Evolutionary conservation across 2,797 vertebrate genomes (phyloP), one percentile per base, ranked within the genome.

Genomic region (Natrix natrix): DNA sequence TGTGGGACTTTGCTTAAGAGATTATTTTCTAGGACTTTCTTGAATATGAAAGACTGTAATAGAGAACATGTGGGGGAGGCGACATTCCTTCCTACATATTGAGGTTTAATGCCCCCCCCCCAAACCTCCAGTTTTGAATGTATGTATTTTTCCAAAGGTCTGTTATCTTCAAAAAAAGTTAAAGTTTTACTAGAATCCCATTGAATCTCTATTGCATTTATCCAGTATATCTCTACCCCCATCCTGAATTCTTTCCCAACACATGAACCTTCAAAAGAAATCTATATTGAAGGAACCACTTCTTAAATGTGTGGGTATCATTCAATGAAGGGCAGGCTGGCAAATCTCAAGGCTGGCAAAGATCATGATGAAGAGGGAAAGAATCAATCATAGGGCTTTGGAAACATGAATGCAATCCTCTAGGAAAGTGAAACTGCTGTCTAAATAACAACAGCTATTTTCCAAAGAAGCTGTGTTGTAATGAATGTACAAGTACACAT

Each of bases 31-130:
- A 61, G 13, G 22, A 16, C 69, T 83, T 24, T 83, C 8, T 61
- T 57, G 48, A 61, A 7, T 48, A 86, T 55, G 57, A 26, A 48
- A 26, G 20, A 14, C 4, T 43, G 26, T 48, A 78, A 78, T 22
- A 88, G 54, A 59, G 37, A 59, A 88, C 37, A 88, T 59, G 26
- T 26, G 61, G 26, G 61, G 61, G 4, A 14, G 48, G 37, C 4
- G 52, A 22, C 20, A 78, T 74, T 59, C 28, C 26, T 91, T 86
- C 48, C 26, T n/a, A 63, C 43, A 91, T 61, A 61, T 86, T 61
- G n/a, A 91, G 8, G 56, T 54, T 55, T 93, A 92, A 56, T 37
- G 32, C 32, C 32, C 32, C 89, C 93, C 94, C 94, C 93, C 2
- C 32, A 91, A 14, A 7, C 2, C 13, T 13, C 4, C 11, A 61